Evolutionary conservation across 2,797 vertebrate genomes (phyloP).

Genomic region (Euthynnus affinis): DNA sequence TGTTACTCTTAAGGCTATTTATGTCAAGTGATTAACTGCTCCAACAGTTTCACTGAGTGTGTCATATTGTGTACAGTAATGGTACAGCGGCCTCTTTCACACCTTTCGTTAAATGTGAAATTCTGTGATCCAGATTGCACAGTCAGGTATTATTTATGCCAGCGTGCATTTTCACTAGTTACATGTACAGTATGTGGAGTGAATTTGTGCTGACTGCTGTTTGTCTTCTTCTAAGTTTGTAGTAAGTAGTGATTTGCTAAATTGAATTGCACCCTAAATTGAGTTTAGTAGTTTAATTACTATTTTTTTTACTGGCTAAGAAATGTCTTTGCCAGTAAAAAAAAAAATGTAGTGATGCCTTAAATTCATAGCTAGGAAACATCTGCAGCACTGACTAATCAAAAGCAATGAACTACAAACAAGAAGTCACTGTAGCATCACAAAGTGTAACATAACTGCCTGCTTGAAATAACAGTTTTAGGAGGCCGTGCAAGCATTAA

Average conservation of each 20-base stretch:
- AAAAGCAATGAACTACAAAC: neutral
- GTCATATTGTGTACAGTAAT: slow-evolving; percentile 59
- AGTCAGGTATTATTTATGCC: slow-evolving; percentile 49
- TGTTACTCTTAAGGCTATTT: slow-evolving; percentile 72
- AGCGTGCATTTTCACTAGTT: slow-evolving; percentile 31
- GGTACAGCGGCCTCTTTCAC: slow-evolving; percentile 20
- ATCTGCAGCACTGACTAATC: neutral
- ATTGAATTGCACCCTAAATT: too few relatives aligned
- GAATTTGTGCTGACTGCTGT: slow-evolving; percentile 42
- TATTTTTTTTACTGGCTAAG: neutral
- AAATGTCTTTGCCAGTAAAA: neutral
- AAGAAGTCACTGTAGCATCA: neutral
- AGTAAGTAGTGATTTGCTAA: neutral
- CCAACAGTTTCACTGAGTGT: slow-evolving; percentile 52
- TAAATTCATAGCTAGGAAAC: neutral
- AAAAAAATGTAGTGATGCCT: neutral
- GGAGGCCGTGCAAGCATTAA: neutral
- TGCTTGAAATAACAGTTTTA: neutral
- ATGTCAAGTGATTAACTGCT: slow-evolving; percentile 78
- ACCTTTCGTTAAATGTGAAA: slow-evolving; percentile 47
- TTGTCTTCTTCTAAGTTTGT: slow-evolving; percentile 1
- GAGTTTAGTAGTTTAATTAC: neutral
- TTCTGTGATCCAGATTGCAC: slow-evolving; percentile 58
- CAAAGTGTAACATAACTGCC: too few relatives aligned
- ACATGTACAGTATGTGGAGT: slow-evolving; percentile 14